Evolutionary conservation across 1,140 invertebrate species (phyloP).

Genomic region (Drosophila tani): DNA sequence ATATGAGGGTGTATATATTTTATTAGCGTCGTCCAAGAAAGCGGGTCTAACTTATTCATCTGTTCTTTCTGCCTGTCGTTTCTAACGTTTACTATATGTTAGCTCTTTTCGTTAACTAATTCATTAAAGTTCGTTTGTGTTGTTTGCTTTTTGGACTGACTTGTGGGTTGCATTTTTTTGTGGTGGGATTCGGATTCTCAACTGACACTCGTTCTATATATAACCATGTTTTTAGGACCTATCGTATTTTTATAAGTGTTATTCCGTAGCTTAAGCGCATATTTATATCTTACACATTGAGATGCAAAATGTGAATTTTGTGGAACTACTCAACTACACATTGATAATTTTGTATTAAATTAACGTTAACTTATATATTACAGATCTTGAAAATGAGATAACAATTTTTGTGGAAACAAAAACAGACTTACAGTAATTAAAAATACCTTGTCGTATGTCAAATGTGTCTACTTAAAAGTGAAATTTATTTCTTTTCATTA

Average conservation of each 20-base stretch:
- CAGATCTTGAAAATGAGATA: constrained; percentile 56
- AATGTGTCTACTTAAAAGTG: constrained; percentile 37
- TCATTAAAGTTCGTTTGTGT: constrained; percentile 23
- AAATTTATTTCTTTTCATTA: constrained; percentile 43
- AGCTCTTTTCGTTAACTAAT: constrained; percentile 52
- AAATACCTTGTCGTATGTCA: constrained; percentile 58
- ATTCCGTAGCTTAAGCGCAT: constrained; percentile 31
- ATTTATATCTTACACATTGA: constrained; percentile 43
- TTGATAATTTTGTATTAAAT: constrained; percentile 42
- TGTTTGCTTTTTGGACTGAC: constrained; percentile 61
- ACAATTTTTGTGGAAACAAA: constrained; percentile 67
- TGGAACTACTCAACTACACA: constrained; percentile 56
- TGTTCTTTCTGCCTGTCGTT: constrained; percentile 8
- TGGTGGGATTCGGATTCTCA: constrained; percentile 77
- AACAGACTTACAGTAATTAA: constrained; percentile 54
- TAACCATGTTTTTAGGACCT: constrained; percentile 30
- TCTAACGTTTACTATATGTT: constrained; percentile 36
- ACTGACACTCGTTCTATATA: constrained; percentile 33
- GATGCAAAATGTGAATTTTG: constrained; percentile 41
- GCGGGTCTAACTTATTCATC: constrained; percentile 11
- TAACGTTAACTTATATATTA: constrained; percentile 41
- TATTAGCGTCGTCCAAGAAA: constrained; percentile 36
- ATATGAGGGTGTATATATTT: constrained; percentile 42
- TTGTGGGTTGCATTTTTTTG: constrained; percentile 76
- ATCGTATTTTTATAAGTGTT: constrained; percentile 31